Conservation (phyloP, 2,888 invertebrate genomes). For the Nesidiocoris tenuis region DNA sequence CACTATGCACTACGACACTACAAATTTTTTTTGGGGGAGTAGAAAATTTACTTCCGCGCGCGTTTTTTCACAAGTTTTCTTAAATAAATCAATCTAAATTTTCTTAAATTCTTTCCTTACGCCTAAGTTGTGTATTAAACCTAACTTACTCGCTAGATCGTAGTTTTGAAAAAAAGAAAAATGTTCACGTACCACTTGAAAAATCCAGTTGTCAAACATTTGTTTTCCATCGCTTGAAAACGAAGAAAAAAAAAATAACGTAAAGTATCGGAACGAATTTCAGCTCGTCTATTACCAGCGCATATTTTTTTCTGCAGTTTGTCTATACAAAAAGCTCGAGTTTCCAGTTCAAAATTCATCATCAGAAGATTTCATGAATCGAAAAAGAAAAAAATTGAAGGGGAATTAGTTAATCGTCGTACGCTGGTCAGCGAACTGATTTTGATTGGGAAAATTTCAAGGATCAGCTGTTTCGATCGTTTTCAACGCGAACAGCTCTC, state of each 20-base stretch:
- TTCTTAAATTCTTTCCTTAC: conserved; percentile 33
- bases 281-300: conserved; percentile 12
- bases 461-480: not conserved
- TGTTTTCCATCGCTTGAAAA: conserved; percentile 8
- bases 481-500: not conserved
- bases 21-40: conserved; percentile 26
- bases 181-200: conserved; percentile 11
- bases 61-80: conserved; percentile 19
- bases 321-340: conserved; percentile 39
- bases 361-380: not conserved
- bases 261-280: not conserved
- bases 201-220: conserved; percentile 17
- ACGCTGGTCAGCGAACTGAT: not conserved
- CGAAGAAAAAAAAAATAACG: conserved; percentile 15
- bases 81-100: conserved; percentile 40
- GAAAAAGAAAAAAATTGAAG: too few species aligned
- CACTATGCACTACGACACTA: conserved; percentile 37
- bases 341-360: not conserved
- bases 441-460: not conserved
- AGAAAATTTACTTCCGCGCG: not conserved
- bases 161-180: conserved; percentile 15
- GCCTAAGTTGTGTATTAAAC: conserved; percentile 27
- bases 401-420: not conserved
- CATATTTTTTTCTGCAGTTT: conserved; percentile 20
- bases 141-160: conserved; percentile 31